A percentile compares a stretch with the other conserved stretches of the same genome.
These are phyloP conservation scores for Cremastinae sp. DNA, from an alignment of 2,888 invertebrate genomes.

Conservation along the genomic window DNA sequence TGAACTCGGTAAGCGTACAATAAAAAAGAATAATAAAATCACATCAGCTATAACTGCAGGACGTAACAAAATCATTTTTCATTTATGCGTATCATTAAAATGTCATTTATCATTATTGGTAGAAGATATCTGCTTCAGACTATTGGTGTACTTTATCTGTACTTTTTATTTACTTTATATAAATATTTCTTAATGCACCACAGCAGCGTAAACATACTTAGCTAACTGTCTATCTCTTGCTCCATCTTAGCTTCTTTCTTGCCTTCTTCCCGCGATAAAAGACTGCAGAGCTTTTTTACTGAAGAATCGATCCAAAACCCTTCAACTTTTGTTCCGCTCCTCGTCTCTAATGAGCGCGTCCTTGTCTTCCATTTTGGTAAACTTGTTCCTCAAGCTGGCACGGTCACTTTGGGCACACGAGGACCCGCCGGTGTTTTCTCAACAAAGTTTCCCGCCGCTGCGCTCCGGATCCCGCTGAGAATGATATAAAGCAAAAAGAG, in stretches of 20 bases:
- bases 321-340: conserved; percentile 49
- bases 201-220: neutral
- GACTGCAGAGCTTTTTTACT: conserved; percentile 15
- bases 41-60: too few relatives aligned
- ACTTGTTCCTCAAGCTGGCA: conserved; percentile 54
- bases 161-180: too few relatives aligned
- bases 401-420: conserved; percentile 34
- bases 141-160: too few relatives aligned
- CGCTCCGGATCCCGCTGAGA: conserved; percentile 40
- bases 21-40: too few relatives aligned
- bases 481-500: conserved; percentile 36
- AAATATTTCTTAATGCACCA: too few relatives aligned
- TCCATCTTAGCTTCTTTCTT: neutral
- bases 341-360: conserved; percentile 3
- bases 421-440: conserved; percentile 53
- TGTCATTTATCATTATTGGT: too few relatives aligned
- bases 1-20: too few relatives aligned
- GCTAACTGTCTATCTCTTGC: conserved; percentile 15
- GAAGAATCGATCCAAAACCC: conserved; percentile 35
- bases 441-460: conserved; percentile 60
- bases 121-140: too few relatives aligned
- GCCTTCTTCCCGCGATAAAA: neutral
- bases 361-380: conserved; percentile 45
- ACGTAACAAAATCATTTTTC: too few relatives aligned
- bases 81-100: too few relatives aligned